Base-by-base conservation (phyloP, 2,888 invertebrate genomes). In the Allygus modestus region DNA sequence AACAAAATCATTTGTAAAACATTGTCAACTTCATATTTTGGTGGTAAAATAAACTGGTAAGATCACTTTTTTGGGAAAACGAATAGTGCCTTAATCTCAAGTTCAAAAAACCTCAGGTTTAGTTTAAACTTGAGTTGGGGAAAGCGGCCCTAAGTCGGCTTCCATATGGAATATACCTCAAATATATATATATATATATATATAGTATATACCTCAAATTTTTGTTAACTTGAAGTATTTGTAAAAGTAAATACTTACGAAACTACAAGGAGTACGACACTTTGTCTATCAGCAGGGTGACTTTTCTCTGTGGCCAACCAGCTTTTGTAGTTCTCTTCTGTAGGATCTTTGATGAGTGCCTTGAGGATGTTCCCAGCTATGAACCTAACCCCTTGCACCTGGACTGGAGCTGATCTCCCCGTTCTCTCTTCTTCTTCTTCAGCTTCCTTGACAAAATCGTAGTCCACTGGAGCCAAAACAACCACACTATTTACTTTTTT, bases 401-500 rank as follows among this genome's bases (percentile, higher is more conserved):
- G 93, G 73, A 91, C 91, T 91, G 87, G 94, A 91, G 93, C 92
- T 83, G 91, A 91, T 88, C 94, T 92, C 85, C 90, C 89, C 88
- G 92, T 69, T 90, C 91, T 82, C 23, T 61, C 86, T 11, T 86
- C 61, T 69, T 83, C 86, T 65, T 86, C 84, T 79, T 86, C 86
- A 79, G 86, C 84, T 17, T 87, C 73, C n/a, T 89, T 88, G 84
- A 93, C 90, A 87, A 92, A 92, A 89, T 94, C 94, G 84, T 95
- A 95, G 89, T 95, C 94, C 0, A 97, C 95, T 0, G 97, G 97
- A 1, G 97, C 97, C 86, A 97, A 90, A 0, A 97, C 96, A 0
- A 97, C 97, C 0, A 97, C 96, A 89, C 96, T 96, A 12, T 96
- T 94, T n/a, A 97, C 94, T 89, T 93, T 94, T 89, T 95, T 94